A percentile compares a stretch with the other conserved stretches of the same genome.
These are phyloP conservation scores for Cyrtorhinus lividipennis DNA, from an alignment of 1,140 invertebrate species.

Conservation along the genomic window DNA sequence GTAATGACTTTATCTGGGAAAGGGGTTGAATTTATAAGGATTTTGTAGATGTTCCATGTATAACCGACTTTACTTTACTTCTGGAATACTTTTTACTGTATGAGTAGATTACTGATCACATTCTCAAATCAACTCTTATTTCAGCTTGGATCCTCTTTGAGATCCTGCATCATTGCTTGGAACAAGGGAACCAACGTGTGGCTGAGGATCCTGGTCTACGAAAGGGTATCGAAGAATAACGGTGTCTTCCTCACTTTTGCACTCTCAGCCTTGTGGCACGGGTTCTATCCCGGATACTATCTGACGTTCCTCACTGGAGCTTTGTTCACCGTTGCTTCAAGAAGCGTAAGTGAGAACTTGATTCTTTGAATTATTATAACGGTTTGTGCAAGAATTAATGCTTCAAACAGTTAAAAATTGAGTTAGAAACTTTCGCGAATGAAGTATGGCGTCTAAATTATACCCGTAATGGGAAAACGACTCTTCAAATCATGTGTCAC, in stretches of 20 bases:
- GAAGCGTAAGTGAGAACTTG: conserved; percentile 46
- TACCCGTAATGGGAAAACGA: too few relatives aligned
- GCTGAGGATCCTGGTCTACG: conserved; percentile 75
- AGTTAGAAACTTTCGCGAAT: too few relatives aligned
- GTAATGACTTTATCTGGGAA: too few relatives aligned
- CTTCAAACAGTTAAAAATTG: too few relatives aligned
- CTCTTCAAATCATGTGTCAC: too few relatives aligned
- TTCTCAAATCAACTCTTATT: too few relatives aligned
- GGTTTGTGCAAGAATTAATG: too few relatives aligned
- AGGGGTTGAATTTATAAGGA: background rate
- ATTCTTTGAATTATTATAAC: background rate
- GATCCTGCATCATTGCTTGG: conserved; percentile 71
- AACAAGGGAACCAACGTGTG: conserved; percentile 84
- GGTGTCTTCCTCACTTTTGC: conserved; percentile 62
- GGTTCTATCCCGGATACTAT: conserved; percentile 95
- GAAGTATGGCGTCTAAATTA: too few relatives aligned
- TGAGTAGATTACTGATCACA: too few relatives aligned
- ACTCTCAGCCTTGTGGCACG: conserved; percentile 91
- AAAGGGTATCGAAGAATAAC: conserved; percentile 47
- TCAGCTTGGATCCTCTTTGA: conserved; percentile 61
- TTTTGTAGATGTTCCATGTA: background rate
- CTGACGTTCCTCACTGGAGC: conserved; percentile 81
- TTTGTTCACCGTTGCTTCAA: conserved; percentile 67
- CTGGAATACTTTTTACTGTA: too few relatives aligned
- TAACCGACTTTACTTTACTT: background rate